These are phyloP conservation scores for Drosophila parthenogenetica DNA, from an alignment of 2,888 invertebrate species.

Conservation along the genomic window DNA sequence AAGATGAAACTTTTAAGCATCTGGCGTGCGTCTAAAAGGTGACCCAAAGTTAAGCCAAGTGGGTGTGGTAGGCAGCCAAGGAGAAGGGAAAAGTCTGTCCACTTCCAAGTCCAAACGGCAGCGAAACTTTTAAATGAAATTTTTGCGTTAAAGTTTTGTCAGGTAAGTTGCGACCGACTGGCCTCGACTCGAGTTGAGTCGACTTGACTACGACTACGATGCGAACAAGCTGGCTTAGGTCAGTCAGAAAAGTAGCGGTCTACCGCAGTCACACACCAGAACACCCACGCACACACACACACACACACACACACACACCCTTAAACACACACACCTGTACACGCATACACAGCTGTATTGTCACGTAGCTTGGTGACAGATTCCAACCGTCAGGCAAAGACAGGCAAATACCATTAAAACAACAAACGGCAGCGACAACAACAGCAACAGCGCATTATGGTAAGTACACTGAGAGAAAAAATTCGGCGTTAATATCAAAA, in stretches of 20 bases:
- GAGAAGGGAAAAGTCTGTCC: constrained; percentile 4
- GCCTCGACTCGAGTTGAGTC: constrained; percentile 5
- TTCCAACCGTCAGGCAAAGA: constrained; percentile 58
- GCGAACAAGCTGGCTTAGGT: constrained; percentile 67
- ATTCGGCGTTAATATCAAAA: too few species aligned
- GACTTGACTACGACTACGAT: constrained; percentile 7
- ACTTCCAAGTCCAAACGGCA: constrained; percentile 30
- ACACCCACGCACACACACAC: constrained; percentile 15
- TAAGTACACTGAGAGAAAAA: constrained; percentile 27
- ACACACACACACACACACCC: constrained; percentile 10
- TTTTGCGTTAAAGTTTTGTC: constrained; percentile 79
- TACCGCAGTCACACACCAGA: constrained; percentile 62
- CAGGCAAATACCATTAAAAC: constrained; percentile 75
- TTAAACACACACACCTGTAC: constrained; percentile 7
- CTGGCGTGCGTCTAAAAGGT: constrained; percentile 57
- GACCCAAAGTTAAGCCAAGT: constrained; percentile 9
- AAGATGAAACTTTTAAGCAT: constrained; percentile 63
- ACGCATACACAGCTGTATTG: constrained; percentile 63
- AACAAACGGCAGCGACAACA: constrained; percentile 50
- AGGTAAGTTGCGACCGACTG: constrained; percentile 60
- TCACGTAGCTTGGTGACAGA: constrained; percentile 81
- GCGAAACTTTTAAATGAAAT: constrained; percentile 79
- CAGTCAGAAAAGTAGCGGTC: constrained; percentile 66
- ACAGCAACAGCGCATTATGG: constrained; percentile 47
- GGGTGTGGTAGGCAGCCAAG: not conserved